These are phyloP conservation scores for Lagorchestes hirsutus DNA, from an alignment of 2,797 vertebrate genomes.

Conservation along the genomic window DNA sequence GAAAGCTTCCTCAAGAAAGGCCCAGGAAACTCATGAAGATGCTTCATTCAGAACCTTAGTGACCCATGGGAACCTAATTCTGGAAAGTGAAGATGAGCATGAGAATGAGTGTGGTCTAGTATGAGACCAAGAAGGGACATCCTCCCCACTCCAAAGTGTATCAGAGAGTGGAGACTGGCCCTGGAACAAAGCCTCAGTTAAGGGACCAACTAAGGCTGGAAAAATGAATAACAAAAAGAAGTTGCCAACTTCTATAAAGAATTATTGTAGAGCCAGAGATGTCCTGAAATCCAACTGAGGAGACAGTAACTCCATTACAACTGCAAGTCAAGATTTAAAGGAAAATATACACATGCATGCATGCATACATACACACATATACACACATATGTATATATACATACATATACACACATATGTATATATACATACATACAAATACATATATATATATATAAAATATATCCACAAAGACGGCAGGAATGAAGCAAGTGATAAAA, in stretches of 20 bases:
- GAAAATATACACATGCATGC: background rate
- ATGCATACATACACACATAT: too few species aligned
- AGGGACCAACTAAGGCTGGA: background rate
- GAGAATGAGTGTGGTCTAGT: background rate
- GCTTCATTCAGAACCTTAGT: background rate
- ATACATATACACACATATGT: too few species aligned
- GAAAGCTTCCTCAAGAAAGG: background rate
- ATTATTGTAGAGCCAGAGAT: background rate
- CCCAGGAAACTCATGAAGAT: background rate
- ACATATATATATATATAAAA: too few species aligned
- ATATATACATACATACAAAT: too few species aligned
- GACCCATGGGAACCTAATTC: background rate
- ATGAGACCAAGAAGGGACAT: background rate
- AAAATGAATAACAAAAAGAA: background rate
- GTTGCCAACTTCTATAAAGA: background rate
- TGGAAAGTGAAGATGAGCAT: background rate
- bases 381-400: too few species aligned
- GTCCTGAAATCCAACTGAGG: background rate
- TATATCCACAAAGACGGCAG: background rate
- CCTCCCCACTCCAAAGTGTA: background rate
- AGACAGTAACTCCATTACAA: background rate
- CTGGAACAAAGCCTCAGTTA: background rate
- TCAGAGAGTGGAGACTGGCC: background rate
- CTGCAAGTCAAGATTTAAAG: background rate
- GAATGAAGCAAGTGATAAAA: background rate